A percentile compares a stretch with the other conserved stretches of the same genome.
These are phyloP conservation scores for Brachystomella parvula DNA, from an alignment of 1,140 invertebrate species.

Conservation along the genomic window DNA sequence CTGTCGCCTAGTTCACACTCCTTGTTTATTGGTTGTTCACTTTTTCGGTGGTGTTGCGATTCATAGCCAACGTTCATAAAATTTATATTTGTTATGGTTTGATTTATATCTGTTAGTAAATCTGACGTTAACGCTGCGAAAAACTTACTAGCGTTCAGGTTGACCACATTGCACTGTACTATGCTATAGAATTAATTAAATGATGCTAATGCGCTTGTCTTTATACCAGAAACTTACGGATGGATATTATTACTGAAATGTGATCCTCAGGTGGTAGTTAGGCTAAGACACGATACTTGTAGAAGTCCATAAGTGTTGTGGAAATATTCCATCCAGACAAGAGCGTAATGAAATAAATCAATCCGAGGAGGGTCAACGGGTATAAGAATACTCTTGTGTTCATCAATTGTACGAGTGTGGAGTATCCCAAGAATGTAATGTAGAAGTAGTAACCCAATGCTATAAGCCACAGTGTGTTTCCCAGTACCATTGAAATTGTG, in stretches of 20 bases:
- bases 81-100: too few species aligned
- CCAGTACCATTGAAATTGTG: slow-evolving; percentile 71
- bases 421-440: slow-evolving; percentile 94
- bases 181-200: too few species aligned
- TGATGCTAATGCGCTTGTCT: too few species aligned
- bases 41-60: too few species aligned
- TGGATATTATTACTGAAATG: background rate
- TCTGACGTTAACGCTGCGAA: too few species aligned
- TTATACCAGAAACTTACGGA: background rate
- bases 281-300: slow-evolving; percentile 29
- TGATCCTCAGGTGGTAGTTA: background rate
- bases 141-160: too few species aligned
- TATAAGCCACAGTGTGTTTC: slow-evolving; percentile 90
- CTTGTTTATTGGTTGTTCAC: too few species aligned
- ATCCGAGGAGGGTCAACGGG: slow-evolving; percentile 66
- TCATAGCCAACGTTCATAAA: too few species aligned
- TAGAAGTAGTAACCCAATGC: slow-evolving; percentile 90
- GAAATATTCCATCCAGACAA: slow-evolving; percentile 50
- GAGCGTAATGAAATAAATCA: slow-evolving; percentile 74
- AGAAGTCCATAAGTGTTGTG: slow-evolving; percentile 34
- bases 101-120: too few species aligned
- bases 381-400: slow-evolving; percentile 81
- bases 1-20: too few species aligned
- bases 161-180: too few species aligned
- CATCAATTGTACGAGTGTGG: slow-evolving; percentile 82